These are phyloP conservation scores for Microvelia longipes DNA, from an alignment of 1,140 invertebrate genomes.

Conservation along the genomic window DNA sequence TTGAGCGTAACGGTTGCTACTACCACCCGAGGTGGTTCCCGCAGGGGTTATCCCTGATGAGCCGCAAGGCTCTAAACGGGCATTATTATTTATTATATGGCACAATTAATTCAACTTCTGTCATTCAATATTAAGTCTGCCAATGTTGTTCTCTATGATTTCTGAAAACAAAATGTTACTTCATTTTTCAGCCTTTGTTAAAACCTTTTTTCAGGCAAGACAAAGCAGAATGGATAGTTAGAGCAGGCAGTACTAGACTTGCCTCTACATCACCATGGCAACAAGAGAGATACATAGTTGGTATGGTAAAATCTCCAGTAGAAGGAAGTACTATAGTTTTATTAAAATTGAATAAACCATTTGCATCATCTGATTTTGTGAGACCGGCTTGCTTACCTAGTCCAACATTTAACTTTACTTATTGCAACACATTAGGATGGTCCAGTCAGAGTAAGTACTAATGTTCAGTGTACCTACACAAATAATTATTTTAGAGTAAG, in stretches of 20 bases:
- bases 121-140: no score
- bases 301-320: constrained; percentile 76
- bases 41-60: no score
- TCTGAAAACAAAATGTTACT: no score
- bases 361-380: constrained; percentile 63
- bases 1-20: no score
- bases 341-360: constrained; percentile 57
- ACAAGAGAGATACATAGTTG: constrained; percentile 65
- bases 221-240: constrained; percentile 66
- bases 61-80: no score
- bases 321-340: constrained; percentile 71
- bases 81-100: no score
- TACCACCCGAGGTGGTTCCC: no score
- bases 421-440: constrained; percentile 70
- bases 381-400: constrained; percentile 60
- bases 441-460: constrained; percentile 45
- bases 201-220: no score
- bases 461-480: background rate
- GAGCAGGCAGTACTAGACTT: constrained; percentile 58
- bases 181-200: no score
- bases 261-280: constrained; percentile 69
- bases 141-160: no score
- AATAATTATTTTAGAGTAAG: background rate
- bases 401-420: constrained; percentile 15
- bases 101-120: no score